Evolutionary conservation across 2,113 vertebrate species (phyloP).

Genomic region (Myocastor coypus): DNA sequence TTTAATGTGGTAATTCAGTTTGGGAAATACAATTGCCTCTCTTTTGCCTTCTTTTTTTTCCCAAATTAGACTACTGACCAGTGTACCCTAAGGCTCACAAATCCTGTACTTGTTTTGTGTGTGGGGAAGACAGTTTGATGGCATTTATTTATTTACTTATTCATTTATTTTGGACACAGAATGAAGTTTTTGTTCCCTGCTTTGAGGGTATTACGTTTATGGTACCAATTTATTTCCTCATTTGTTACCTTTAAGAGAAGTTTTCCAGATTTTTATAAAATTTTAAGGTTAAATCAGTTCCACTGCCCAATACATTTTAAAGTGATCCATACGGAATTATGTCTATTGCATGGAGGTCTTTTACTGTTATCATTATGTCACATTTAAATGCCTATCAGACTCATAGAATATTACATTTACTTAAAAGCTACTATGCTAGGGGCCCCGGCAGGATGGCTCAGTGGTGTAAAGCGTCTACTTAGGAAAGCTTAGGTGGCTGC

Average conservation of each 20-base stretch:
- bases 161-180: not conserved
- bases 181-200: not conserved
- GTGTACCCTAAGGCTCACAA: not conserved
- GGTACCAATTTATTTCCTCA: not conserved
- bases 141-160: not conserved
- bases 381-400: not conserved
- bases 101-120: not conserved
- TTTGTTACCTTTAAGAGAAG: not conserved
- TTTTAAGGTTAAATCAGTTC: not conserved
- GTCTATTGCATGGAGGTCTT: not conserved
- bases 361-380: no score
- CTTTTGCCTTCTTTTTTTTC: not conserved
- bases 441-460: no score
- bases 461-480: no score
- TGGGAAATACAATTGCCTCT: not conserved
- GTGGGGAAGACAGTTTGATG: not conserved
- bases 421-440: slow-evolving; percentile 10
- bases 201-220: not conserved
- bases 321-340: not conserved
- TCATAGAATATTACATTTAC: not conserved
- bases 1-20: not conserved
- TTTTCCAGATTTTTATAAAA: not conserved
- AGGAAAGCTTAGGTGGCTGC: no score
- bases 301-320: not conserved
- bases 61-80: not conserved